A percentile compares a stretch with the other conserved stretches of the same genome.
Evolutionary conservation across 1,140 invertebrate genomes (phyloP).

Genomic region (Heterodera schachtii): DNA sequence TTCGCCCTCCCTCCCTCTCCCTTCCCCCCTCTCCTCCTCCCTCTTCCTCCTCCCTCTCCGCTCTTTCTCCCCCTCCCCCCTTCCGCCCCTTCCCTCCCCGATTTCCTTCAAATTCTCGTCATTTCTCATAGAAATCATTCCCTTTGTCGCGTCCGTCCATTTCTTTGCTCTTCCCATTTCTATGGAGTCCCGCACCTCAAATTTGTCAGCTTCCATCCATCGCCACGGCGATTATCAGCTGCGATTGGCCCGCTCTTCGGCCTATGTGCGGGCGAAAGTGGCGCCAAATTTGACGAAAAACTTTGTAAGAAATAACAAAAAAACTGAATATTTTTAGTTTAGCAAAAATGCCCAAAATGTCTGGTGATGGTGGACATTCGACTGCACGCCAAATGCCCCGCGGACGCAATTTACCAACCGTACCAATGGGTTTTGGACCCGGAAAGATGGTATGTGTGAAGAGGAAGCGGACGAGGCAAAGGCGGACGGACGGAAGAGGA

Average conservation of each 20-base stretch:
- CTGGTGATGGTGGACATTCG: slow-evolving; percentile 38
- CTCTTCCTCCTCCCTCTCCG: neutral
- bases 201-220: slow-evolving; percentile 44
- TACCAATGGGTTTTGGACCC: slow-evolving; percentile 24
- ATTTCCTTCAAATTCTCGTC: neutral
- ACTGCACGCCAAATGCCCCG: slow-evolving; percentile 36
- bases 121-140: neutral
- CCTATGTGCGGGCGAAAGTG: slow-evolving; percentile 33
- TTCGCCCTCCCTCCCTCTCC: no score
- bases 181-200: slow-evolving; percentile 52
- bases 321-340: slow-evolving; percentile 11
- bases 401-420: slow-evolving; percentile 29
- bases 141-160: neutral
- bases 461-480: neutral
- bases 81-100: neutral
- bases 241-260: slow-evolving; percentile 31
- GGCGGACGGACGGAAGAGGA: neutral
- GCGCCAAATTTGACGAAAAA: slow-evolving; percentile 31
- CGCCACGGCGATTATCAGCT: slow-evolving; percentile 50
- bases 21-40: neutral
- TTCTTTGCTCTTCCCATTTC: neutral
- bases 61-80: neutral
- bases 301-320: slow-evolving; percentile 17
- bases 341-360: slow-evolving; percentile 47
- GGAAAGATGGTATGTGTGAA: slow-evolving; percentile 28